phyloP scores from a whole-genome alignment of 2,113 vertebrate genomes.

The Melanerpes formicivorus region DNA sequence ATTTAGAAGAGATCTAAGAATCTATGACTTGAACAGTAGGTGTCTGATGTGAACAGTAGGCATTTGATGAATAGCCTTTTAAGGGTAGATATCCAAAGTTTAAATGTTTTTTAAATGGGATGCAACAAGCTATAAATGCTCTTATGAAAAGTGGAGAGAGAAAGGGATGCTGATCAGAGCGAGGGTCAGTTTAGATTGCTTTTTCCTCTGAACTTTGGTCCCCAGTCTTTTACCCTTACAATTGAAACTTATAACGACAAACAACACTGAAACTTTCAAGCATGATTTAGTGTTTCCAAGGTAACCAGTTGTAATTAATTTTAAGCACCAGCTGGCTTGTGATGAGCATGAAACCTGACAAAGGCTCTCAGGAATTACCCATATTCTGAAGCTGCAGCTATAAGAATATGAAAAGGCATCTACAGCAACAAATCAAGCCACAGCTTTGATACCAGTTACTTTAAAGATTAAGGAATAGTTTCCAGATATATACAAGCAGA shows the following conservation, averaged over 20 bases:
- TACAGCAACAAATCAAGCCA: background rate
- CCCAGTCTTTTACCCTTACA: background rate
- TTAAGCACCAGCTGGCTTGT: conserved; percentile 68
- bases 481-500: background rate
- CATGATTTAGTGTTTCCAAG: conserved; percentile 63
- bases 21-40: conserved; percentile 58
- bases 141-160: background rate
- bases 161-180: background rate
- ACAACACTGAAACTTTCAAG: conserved; percentile 52
- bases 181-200: background rate
- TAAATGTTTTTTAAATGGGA: conserved; percentile 22
- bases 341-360: conserved; percentile 60
- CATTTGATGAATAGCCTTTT: conserved; percentile 59
- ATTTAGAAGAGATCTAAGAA: conserved; percentile 58
- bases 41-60: conserved; percentile 57
- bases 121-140: background rate
- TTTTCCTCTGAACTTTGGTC: background rate
- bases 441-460: background rate
- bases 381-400: background rate
- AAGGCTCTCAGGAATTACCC: conserved; percentile 20
- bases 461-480: background rate
- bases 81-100: conserved; percentile 36
- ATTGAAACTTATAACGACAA: conserved; percentile 41
- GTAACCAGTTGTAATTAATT: conserved; percentile 74
- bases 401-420: background rate